Percentiles rank a stretch among this genome's conserved stretches.
Conservation (phyloP, 2,113 vertebrate species). For the Rissa tridactyla region DNA sequence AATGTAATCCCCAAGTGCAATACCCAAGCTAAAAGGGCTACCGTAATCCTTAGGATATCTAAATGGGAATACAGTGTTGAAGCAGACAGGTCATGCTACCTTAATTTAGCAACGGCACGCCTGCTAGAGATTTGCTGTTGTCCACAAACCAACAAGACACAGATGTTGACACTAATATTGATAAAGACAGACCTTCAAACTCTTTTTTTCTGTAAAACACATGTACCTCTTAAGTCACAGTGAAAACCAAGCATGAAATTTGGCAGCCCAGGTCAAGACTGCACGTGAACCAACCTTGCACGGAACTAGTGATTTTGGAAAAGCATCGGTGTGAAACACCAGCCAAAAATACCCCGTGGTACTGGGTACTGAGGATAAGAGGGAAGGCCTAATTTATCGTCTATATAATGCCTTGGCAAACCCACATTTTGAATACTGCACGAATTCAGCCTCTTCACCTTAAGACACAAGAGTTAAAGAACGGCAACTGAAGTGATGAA, state of each 20-base stretch:
- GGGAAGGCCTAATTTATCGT: background rate
- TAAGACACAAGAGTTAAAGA: background rate
- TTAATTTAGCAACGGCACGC: background rate
- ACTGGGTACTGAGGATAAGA: background rate
- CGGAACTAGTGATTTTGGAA: background rate
- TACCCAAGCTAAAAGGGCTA: background rate
- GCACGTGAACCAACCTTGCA: rapidly evolving
- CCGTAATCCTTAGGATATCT: background rate
- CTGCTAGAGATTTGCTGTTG: background rate
- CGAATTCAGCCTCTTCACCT: background rate
- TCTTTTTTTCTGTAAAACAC: background rate
- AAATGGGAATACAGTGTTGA: background rate
- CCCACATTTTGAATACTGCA: background rate
- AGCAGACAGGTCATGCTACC: background rate
- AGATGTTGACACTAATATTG: background rate
- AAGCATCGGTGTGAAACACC: background rate
- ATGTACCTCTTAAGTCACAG: background rate
- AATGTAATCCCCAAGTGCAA: background rate
- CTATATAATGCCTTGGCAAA: background rate
- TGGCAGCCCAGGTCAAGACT: background rate
- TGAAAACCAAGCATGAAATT: background rate
- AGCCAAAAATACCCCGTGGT: background rate
- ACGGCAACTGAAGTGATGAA: background rate
- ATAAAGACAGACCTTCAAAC: background rate
- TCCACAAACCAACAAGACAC: background rate